Evolutionary conservation across 2,113 vertebrate species (phyloP), one percentile per base, ranked within the genome.

Genomic region (Opisthocomus hoazin): DNA sequence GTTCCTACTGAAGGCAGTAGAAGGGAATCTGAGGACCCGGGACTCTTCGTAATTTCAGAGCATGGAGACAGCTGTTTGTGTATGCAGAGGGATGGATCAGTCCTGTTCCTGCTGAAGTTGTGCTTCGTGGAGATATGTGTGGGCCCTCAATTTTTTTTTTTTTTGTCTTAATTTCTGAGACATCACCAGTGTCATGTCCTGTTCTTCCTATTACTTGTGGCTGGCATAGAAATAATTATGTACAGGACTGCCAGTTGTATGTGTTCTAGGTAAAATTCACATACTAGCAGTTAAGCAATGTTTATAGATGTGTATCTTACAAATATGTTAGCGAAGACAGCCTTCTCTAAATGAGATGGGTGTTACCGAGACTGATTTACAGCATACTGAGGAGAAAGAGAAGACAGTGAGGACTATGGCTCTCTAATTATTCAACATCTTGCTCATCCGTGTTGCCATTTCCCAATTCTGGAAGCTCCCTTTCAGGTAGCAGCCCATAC

Each of bases 401-500:
- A 79, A 96, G 75, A 58, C 80, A 70, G 6, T 17, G 63, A 92
- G 57, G 16, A 29, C 53, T 51, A 60, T 58, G 43, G 54, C 39
- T 60, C 54, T 82, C 74, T 71, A 87, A 58, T 98, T 98, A 99
- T 84, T 99, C 99, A 21, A 98, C 95, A 57, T 99, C 98, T 41
- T 98, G 98, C 57, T 98, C 98, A 51, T 97, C 97, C 9, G 97
- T 97, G 57, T 98, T 98, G 4, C 98, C 98, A 1, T 98, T 98
- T 66, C 97, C 63, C 54, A 96, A 78, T 3, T 96, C 97, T 21
- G 96, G 96, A 4, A 98, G 81, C 87, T 99, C 98, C 95, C 98
- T 99, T 92, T 99, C 99, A 3, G 99, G 99, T 77, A 99, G 97
- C 96, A 99, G 97, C 86, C 99, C 99, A 20, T 99, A 99, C 91